Percentiles rank a stretch among this genome's conserved stretches.
Evolutionary conservation across 2,888 invertebrate genomes (phyloP).

Genomic region (Sussaba pulchella): DNA sequence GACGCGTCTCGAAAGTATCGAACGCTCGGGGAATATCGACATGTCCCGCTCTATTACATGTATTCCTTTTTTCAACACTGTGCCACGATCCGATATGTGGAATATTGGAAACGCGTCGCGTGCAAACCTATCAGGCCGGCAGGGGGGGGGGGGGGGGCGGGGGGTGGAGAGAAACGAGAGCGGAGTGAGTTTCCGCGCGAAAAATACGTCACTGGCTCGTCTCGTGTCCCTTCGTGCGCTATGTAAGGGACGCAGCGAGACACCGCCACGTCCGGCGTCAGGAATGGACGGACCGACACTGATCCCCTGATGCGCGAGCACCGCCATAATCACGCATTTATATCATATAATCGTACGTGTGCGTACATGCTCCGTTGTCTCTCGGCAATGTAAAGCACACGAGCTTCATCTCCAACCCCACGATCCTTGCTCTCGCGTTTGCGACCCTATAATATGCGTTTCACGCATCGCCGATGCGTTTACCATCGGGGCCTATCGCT

Average conservation of each 20-base stretch:
- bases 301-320: slow-evolving; percentile 75
- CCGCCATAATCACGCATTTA: slow-evolving; percentile 73
- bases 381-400: slow-evolving; percentile 40
- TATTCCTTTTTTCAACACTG: background rate
- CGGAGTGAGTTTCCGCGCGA: slow-evolving; percentile 35
- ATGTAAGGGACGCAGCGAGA: slow-evolving; percentile 50
- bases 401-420: background rate
- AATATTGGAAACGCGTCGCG: background rate
- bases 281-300: slow-evolving; percentile 80
- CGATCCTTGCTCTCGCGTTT: too few species aligned
- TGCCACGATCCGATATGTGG: background rate
- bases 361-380: too few species aligned
- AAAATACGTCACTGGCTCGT: slow-evolving; percentile 22
- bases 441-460: slow-evolving; percentile 16
- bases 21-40: slow-evolving; percentile 8
- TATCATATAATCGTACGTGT: slow-evolving; percentile 53
- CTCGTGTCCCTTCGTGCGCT: slow-evolving; percentile 28
- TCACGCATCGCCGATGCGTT: slow-evolving; percentile 37
- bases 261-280: slow-evolving; percentile 75
- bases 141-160: too few species aligned
- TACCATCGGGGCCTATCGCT: slow-evolving; percentile 16
- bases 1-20: slow-evolving; percentile 10
- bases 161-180: slow-evolving; percentile 27
- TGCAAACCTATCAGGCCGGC: too few species aligned
- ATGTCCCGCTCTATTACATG: background rate